Conservation (phyloP, 1,140 invertebrate species). For the Platyura marginata region DNA sequence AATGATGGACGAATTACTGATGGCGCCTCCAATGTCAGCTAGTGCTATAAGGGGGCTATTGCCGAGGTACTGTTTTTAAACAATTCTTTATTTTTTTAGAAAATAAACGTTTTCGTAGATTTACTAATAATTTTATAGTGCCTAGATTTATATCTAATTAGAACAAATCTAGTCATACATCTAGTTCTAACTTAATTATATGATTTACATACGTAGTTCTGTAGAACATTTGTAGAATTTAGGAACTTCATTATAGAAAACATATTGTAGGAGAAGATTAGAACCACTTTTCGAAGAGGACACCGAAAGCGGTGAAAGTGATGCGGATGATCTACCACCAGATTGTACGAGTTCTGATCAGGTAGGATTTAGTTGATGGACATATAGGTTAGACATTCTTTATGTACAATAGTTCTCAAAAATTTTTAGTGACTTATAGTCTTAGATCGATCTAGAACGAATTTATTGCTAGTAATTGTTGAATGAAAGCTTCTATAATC, state of each 20-base stretch:
- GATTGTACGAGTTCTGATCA: not conserved
- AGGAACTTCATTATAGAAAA: conserved; percentile 5
- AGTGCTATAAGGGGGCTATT: conserved; percentile 40
- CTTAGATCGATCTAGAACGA: too few relatives aligned
- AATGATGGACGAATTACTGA: conserved; percentile 50
- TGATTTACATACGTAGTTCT: too few relatives aligned
- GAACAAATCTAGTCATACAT: too few relatives aligned
- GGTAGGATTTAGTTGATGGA: conserved; percentile 2
- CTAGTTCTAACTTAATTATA: too few relatives aligned
- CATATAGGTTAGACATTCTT: too few relatives aligned
- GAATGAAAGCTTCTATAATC: conserved; percentile 1
- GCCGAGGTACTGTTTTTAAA: conserved; percentile 27
- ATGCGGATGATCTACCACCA: not conserved
- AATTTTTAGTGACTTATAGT: too few relatives aligned
- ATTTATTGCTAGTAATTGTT: too few relatives aligned
- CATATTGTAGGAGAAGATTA: conserved; percentile 30
- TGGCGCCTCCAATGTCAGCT: conserved; percentile 46
- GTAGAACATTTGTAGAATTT: conserved; percentile 10
- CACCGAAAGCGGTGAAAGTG: conserved; percentile 14
- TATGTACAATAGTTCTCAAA: too few relatives aligned
- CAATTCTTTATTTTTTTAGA: not conserved
- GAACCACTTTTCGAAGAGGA: conserved; percentile 50
- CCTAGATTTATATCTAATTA: too few relatives aligned
- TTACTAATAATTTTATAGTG: too few relatives aligned
- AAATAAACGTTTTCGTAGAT: not conserved